Conservation (phyloP, 2,888 invertebrate species). For the Balanococcus diminutus region DNA sequence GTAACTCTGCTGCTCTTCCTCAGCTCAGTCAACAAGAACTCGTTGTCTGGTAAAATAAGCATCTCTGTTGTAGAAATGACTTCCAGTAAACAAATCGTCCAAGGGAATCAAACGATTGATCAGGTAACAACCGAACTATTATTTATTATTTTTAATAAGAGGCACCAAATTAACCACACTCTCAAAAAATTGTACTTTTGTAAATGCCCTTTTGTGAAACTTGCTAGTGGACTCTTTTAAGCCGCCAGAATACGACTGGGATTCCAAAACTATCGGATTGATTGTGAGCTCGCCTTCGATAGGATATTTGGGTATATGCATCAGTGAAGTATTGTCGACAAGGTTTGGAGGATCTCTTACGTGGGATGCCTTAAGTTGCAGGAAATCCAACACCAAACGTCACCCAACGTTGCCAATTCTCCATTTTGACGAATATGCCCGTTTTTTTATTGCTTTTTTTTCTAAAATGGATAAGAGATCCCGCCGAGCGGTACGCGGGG, state of each 20-base stretch:
- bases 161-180: too few species aligned
- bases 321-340: slow-evolving; percentile 83
- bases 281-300: slow-evolving; percentile 88
- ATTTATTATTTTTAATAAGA: background rate
- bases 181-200: background rate
- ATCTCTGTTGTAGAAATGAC: background rate
- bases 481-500: too few species aligned
- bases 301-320: slow-evolving; percentile 83
- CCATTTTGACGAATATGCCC: too few species aligned
- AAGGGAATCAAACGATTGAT: background rate
- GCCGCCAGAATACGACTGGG: slow-evolving; percentile 78
- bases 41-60: background rate
- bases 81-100: background rate
- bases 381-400: too few species aligned
- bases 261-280: slow-evolving; percentile 75
- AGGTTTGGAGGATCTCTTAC: slow-evolving; percentile 81
- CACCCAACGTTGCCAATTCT: too few species aligned
- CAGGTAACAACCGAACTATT: background rate
- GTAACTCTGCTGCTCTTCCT: background rate
- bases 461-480: too few species aligned
- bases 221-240: background rate
- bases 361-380: too few species aligned
- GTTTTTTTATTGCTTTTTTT: too few species aligned
- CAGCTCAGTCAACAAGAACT: background rate
- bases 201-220: background rate